Evolutionary conservation across 2,888 invertebrate genomes (phyloP), one percentile per base, ranked within the genome.

Genomic region (Minunthozetes semirufus): DNA sequence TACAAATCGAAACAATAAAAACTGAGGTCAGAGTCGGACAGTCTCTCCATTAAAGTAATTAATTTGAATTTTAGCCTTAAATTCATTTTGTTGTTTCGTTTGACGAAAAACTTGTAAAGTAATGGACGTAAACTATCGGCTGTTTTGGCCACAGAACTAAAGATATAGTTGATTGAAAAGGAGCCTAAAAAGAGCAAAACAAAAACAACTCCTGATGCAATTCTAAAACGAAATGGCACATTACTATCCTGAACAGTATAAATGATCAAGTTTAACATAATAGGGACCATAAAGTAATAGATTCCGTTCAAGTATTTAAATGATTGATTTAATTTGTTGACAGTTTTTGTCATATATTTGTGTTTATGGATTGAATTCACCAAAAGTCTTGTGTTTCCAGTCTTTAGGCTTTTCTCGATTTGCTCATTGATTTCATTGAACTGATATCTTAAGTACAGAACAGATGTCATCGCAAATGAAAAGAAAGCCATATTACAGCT

Each of bases 341-440:
- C 22, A 6, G 5, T 6, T 22, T 15, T 6, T 22, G 42, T n/a
- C 25, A 66, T 22, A 17, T n/a, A 17, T 6, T 66, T 42, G 17
- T 66, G 42, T 42, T 22, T 22, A n/a, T 6, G 5, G 25, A 42
- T 66, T 5, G 33, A 22, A 1, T 17, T 38, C 66, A 22, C 1
- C 6, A 66, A 25, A 19, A 38, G 66, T n/a, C 1, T n/a, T 17
- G n/a, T 19, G 19, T 38, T 38, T 27, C 33, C 19, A 27, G 56
- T 17, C 17, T 19, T 17, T 2, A 53, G 19, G 19, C 53, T 53
- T 19, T 8, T n/a, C 19, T 53, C 33, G 17, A 38, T 61, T 15
- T 70, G 22, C 29, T 72, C 25, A 70, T 53, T 70, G 22, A 48
- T 50, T 17, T 53, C 53, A 53, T 53, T 53, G 53, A 53, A 53